A percentile compares a stretch with the other conserved stretches of the same genome.
Evolutionary conservation across 2,888 invertebrate species (phyloP).

Genomic region (Orgyia antiqua): DNA sequence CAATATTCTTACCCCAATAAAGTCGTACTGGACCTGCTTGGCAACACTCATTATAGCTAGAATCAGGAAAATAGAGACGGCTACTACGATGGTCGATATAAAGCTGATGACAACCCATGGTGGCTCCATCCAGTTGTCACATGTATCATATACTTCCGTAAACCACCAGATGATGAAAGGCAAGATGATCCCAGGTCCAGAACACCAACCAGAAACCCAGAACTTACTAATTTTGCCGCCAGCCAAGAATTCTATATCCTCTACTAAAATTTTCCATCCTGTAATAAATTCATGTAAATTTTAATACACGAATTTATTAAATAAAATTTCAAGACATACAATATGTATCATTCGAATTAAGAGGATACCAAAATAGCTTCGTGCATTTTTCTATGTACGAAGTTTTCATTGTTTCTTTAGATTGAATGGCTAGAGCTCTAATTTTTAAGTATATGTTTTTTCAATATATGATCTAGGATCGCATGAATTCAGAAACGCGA

Average conservation of each 20-base stretch:
- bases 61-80: conserved; percentile 26
- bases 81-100: conserved; percentile 18
- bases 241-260: conserved; percentile 58
- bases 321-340: too few relatives aligned
- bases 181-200: conserved; percentile 34
- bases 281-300: conserved; percentile 7
- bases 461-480: too few relatives aligned
- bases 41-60: conserved; percentile 39
- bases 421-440: too few relatives aligned
- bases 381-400: too few relatives aligned
- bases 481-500: too few relatives aligned
- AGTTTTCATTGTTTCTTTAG: too few relatives aligned
- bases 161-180: conserved; percentile 50
- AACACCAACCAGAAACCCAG: conserved; percentile 57
- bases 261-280: conserved; percentile 54
- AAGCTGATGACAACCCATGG: conserved; percentile 37
- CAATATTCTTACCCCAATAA: conserved; percentile 32
- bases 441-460: too few relatives aligned
- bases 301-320: neutral
- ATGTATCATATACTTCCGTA: conserved; percentile 16
- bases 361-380: too few relatives aligned
- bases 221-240: conserved; percentile 32
- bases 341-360: too few relatives aligned
- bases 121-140: conserved; percentile 30
- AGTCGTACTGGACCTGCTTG: conserved; percentile 57